A percentile compares a stretch with the other conserved stretches of the same genome.
These are phyloP conservation scores for Clarias platycephalus DNA, from an alignment of 2,797 vertebrate genomes.

Conservation along the genomic window DNA sequence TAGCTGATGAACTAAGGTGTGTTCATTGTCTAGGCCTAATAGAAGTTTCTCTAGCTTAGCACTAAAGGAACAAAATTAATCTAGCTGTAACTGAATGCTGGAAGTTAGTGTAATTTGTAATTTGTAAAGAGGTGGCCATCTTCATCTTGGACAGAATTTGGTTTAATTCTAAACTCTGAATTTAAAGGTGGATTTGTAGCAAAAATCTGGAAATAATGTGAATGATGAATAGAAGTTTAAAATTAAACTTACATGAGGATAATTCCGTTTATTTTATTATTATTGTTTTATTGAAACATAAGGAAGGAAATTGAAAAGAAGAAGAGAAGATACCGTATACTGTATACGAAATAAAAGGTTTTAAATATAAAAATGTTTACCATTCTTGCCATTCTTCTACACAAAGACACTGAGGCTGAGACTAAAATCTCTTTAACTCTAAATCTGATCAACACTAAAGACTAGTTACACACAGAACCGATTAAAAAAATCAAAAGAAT, in stretches of 20 bases:
- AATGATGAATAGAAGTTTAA: neutral
- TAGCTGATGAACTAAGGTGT: too few relatives aligned
- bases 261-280: neutral
- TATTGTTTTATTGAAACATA: too few relatives aligned
- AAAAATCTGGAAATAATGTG: too few relatives aligned
- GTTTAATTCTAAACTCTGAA: neutral
- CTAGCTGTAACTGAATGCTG: neutral
- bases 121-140: neutral
- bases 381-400: neutral
- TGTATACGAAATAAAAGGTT: neutral
- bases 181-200: neutral
- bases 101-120: too few relatives aligned
- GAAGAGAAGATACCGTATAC: neutral
- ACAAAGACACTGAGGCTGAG: neutral
- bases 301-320: neutral
- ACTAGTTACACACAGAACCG: neutral
- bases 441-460: neutral
- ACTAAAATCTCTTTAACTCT: neutral
- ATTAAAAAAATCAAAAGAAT: neutral
- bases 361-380: neutral
- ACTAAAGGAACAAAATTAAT: neutral
- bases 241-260: neutral
- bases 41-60: neutral
- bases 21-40: too few relatives aligned
- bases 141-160: neutral